These are phyloP conservation scores for Manis pentadactyla DNA, from an alignment of 2,797 vertebrate genomes.

Conservation along the genomic window DNA sequence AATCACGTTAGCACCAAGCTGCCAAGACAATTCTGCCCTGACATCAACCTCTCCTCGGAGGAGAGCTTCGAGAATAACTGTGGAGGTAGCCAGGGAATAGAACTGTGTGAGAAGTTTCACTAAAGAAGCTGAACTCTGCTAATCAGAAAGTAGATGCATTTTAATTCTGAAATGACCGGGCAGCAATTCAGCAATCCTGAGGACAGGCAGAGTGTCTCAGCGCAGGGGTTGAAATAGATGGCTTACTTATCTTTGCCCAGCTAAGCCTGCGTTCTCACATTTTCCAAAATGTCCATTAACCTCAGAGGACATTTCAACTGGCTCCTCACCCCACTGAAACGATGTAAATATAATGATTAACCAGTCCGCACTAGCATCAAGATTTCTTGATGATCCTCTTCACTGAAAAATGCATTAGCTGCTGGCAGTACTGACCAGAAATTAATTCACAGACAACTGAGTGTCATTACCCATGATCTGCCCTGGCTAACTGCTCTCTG, in stretches of 20 bases:
- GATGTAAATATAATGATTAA: constrained; percentile 22
- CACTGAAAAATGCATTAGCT: not conserved
- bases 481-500: constrained; percentile 17
- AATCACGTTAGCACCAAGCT: constrained; percentile 45
- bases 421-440: not conserved
- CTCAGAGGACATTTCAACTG: constrained; percentile 47
- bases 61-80: constrained; percentile 55
- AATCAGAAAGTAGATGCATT: not conserved
- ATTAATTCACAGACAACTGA: constrained; percentile 17
- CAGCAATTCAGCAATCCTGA: not conserved
- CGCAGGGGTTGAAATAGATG: rapidly evolving
- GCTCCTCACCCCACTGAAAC: constrained; percentile 24
- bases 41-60: not conserved
- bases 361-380: rapidly evolving
- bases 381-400: not conserved
- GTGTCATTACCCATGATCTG: not conserved
- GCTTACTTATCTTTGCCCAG: not conserved
- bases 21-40: constrained; percentile 33
- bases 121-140: constrained; percentile 33
- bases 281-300: constrained; percentile 74
- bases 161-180: not conserved
- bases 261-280: not conserved
- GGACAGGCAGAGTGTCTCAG: not conserved
- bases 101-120: constrained; percentile 14
- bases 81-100: not conserved